Base-by-base conservation (phyloP, 2,113 vertebrate species). In the Tychaedon coryphoeus region DNA sequence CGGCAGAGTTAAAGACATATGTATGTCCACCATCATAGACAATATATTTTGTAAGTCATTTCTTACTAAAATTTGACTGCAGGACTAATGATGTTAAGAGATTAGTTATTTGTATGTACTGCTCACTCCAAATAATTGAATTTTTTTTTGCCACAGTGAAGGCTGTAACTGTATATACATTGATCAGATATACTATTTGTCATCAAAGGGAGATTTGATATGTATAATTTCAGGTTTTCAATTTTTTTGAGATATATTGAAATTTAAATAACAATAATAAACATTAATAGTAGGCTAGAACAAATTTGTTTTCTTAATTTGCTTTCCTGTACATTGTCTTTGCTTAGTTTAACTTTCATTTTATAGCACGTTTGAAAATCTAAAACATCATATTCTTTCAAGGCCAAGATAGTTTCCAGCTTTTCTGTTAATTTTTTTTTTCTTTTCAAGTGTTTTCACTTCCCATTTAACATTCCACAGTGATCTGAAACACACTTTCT, bases 401-500 rank as follows among this genome's bases (percentile, higher is more conserved):
- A 82, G 36, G 2, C 11, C 4, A 38, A 8, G 14, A 62, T 19
- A 38, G 0, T n/a, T 66, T 82, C 12, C 10, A 28, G 8, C 9
- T 69, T 2, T 43, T 58, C 15, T n/a, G 12, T 19, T 43, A 50
- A 36, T 26, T 43, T 36, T 19, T 53, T 69, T 48, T 20, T 71
- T 28, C 3, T 50, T 50, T 56, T 29, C 7, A 34, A 2, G 3
- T 50, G 2, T 69, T 69, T 29, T 60, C 5, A 43, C 2, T 58
- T 61, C 5, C 10, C 2, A 23, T 40, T 69, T 74, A 36, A 48
- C 2, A 14, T 51, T 80, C 20, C 43, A 53, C 19, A 48, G 19
- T 34, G 16, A 51, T 34, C 3, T 20, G 5, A 7, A 71, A 56
- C 57, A 19, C 24, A 4, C 1, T 0, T 5, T 10, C 2, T 57